Evolutionary conservation across 2,888 invertebrate species (phyloP).

Genomic region (Melieria picta): DNA sequence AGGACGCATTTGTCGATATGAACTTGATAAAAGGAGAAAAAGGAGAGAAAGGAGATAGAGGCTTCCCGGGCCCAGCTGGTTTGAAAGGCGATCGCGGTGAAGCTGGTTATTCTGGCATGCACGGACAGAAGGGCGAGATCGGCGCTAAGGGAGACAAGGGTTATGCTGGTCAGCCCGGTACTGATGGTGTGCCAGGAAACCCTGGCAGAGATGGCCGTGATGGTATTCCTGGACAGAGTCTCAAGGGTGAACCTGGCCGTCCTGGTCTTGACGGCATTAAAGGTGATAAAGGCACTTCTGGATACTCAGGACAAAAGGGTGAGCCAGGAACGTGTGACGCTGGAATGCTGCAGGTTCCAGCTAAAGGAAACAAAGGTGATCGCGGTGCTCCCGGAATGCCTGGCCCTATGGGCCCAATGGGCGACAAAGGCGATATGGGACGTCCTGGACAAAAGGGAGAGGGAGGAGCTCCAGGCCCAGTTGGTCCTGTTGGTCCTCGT

Average conservation of each 20-base stretch:
- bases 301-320: slow-evolving; percentile 72
- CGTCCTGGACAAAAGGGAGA: slow-evolving; percentile 72
- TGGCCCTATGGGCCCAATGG: slow-evolving; percentile 72
- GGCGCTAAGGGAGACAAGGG: slow-evolving; percentile 78
- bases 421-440: slow-evolving; percentile 73
- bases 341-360: slow-evolving; percentile 65
- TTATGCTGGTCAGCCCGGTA: slow-evolving; percentile 75
- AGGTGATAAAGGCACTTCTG: slow-evolving; percentile 59
- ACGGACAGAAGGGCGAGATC: slow-evolving; percentile 75
- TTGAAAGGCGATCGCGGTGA: slow-evolving; percentile 75
- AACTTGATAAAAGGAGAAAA: slow-evolving; percentile 70
- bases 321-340: slow-evolving; percentile 72
- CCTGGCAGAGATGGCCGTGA: slow-evolving; percentile 74
- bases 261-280: slow-evolving; percentile 71
- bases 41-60: slow-evolving; percentile 76
- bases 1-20: slow-evolving; percentile 69
- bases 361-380: slow-evolving; percentile 73
- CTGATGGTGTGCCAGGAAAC: slow-evolving; percentile 76
- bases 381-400: slow-evolving; percentile 71
- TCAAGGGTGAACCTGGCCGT: slow-evolving; percentile 80
- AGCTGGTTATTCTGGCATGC: slow-evolving; percentile 74
- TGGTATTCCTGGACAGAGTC: slow-evolving; percentile 75
- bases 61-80: slow-evolving; percentile 73
- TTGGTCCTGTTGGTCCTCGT: slow-evolving; percentile 76
- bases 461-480: slow-evolving; percentile 70